Percentiles rank a stretch among this genome's conserved stretches.
These are phyloP conservation scores for Drosophila pseudotakahashii DNA, from an alignment of 2,888 invertebrate genomes.

Conservation along the genomic window DNA sequence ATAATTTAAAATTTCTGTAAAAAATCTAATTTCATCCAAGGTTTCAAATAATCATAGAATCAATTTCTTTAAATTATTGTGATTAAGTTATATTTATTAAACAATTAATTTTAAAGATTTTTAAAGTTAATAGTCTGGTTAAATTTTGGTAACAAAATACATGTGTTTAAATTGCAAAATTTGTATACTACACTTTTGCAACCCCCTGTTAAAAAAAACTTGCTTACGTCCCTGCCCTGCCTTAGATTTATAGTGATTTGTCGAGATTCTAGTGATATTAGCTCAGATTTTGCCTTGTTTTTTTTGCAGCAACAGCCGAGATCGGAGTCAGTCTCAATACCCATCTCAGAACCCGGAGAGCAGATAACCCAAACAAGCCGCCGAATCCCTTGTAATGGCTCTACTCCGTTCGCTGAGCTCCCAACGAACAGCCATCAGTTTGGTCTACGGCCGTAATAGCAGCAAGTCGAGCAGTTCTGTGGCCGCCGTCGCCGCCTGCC, in stretches of 20 bases:
- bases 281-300: neutral
- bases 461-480: slow-evolving; percentile 47
- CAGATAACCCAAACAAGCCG: slow-evolving; percentile 4
- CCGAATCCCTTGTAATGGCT: slow-evolving; percentile 82
- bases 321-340: slow-evolving; percentile 1
- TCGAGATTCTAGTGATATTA: neutral
- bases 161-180: too few relatives aligned
- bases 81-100: too few relatives aligned
- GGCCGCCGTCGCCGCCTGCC: slow-evolving; percentile 31
- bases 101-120: too few relatives aligned
- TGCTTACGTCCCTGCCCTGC: neutral
- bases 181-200: neutral
- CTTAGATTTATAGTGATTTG: neutral
- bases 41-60: too few relatives aligned
- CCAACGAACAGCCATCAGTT: slow-evolving; percentile 81
- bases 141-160: too few relatives aligned
- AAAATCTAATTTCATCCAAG: too few relatives aligned
- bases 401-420: slow-evolving; percentile 84
- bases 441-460: slow-evolving; percentile 74
- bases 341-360: neutral
- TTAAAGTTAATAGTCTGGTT: too few relatives aligned
- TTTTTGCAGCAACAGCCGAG: slow-evolving; percentile 12
- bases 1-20: too few relatives aligned
- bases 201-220: neutral
- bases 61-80: too few relatives aligned